Evolutionary conservation across 1,140 invertebrate genomes (phyloP).

Genomic region (Micrasema longulum): DNA sequence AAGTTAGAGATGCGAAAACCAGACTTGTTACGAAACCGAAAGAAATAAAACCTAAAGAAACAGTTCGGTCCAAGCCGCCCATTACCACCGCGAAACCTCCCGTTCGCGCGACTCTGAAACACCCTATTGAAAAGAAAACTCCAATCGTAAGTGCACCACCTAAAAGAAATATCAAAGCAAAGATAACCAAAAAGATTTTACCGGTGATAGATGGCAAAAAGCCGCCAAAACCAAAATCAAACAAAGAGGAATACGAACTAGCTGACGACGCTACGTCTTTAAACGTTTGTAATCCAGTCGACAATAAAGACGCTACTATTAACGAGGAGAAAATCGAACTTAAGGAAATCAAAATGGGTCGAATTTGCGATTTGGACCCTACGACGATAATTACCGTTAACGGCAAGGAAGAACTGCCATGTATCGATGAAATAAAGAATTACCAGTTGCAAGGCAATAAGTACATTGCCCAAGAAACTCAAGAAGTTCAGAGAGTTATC

Average conservation of each 20-base stretch:
- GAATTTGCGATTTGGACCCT: conserved; percentile 61
- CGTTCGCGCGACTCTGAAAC: conserved; percentile 21
- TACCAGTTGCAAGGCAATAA: conserved; percentile 53
- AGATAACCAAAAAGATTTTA: conserved; percentile 30
- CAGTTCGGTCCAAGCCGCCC: conserved; percentile 36
- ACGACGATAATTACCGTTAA: conserved; percentile 71
- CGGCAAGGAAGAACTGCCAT: conserved; percentile 77
- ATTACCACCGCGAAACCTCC: conserved; percentile 23
- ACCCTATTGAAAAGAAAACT: conserved; percentile 45
- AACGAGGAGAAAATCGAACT: conserved; percentile 35
- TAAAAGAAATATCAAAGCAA: conserved; percentile 47
- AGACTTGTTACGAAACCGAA: conserved; percentile 40
- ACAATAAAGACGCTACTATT: conserved; percentile 38
- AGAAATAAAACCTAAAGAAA: conserved; percentile 38
- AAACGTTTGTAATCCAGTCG: conserved; percentile 57
- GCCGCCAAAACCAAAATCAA: conserved; percentile 55
- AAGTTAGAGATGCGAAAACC: conserved; percentile 43
- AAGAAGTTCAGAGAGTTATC: conserved; percentile 47
- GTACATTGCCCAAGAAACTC: conserved; percentile 47
- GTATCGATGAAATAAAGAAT: conserved; percentile 59
- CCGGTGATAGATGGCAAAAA: conserved; percentile 51
- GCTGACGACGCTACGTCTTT: conserved; percentile 70
- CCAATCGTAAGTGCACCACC: conserved; percentile 28
- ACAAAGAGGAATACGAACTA: conserved; percentile 68
- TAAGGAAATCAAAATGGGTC: conserved; percentile 58